These are phyloP conservation scores for Drosophila anomalata DNA, from an alignment of 2,888 invertebrate species.

Conservation along the genomic window DNA sequence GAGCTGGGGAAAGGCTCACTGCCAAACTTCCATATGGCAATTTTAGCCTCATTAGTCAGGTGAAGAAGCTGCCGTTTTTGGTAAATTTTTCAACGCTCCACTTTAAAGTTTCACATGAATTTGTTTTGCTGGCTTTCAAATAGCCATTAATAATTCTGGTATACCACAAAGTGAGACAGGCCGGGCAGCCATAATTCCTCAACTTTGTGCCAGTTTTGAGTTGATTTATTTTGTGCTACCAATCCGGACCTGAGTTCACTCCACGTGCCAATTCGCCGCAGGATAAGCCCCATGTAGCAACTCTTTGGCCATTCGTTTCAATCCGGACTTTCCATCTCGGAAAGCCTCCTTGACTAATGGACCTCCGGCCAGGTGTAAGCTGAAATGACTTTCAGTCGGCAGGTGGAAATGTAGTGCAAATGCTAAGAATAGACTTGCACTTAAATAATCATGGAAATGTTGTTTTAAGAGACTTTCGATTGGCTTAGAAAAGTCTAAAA, in stretches of 20 bases:
- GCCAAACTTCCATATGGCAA: conserved; percentile 12
- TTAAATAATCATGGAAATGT: background rate
- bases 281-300: conserved; percentile 11
- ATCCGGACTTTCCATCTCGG: conserved; percentile 15
- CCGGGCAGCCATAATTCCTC: conserved; percentile 5
- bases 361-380: conserved; percentile 33
- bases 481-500: background rate
- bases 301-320: conserved; percentile 17
- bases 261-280: conserved; percentile 25
- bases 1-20: background rate
- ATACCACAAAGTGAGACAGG: conserved; percentile 5
- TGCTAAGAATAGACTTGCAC: conserved; percentile 5
- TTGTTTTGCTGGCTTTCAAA: conserved; percentile 26
- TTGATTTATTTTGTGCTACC: conserved; percentile 30
- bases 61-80: conserved; percentile 13
- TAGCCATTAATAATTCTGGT: conserved; percentile 23
- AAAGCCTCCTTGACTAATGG: conserved; percentile 44
- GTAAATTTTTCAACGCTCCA: conserved; percentile 21
- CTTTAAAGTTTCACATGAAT: conserved; percentile 17
- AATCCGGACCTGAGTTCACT: background rate
- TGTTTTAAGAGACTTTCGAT: background rate
- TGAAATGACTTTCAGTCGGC: conserved; percentile 34
- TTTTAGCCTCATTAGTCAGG: conserved; percentile 14
- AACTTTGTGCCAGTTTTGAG: conserved; percentile 20
- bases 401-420: conserved; percentile 23